These are phyloP conservation scores for Drosophila multiciliata DNA, from an alignment of 2,888 invertebrate species.

Conservation along the genomic window DNA sequence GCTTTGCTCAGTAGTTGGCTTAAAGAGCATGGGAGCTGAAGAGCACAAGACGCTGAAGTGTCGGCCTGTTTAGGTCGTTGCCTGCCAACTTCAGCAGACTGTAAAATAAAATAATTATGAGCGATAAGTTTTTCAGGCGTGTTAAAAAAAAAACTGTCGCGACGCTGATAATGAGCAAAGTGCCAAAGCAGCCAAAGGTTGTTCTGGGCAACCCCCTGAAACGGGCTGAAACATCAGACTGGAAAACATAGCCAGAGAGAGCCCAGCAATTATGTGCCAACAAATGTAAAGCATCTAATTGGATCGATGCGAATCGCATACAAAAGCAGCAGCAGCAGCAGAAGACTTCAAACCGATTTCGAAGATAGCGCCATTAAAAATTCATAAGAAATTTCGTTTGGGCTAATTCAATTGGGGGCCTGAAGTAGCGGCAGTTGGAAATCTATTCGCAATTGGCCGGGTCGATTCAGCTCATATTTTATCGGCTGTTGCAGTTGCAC, in stretches of 20 bases:
- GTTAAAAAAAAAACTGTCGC: slow-evolving; percentile 54
- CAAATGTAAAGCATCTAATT: slow-evolving; percentile 65
- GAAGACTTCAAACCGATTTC: slow-evolving; percentile 14
- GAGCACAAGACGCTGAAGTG: slow-evolving; percentile 27
- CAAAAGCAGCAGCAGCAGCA: slow-evolving; percentile 39
- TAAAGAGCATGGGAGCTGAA: slow-evolving; percentile 15
- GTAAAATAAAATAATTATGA: slow-evolving; percentile 79
- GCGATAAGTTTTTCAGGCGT: slow-evolving; percentile 67
- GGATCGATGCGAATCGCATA: slow-evolving; percentile 70
- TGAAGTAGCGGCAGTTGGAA: slow-evolving; percentile 34
- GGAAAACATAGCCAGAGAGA: slow-evolving; percentile 1
- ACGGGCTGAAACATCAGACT: neutral
- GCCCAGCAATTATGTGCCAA: slow-evolving; percentile 55
- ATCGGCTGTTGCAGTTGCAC: slow-evolving; percentile 73
- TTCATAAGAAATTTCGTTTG: slow-evolving; percentile 54
- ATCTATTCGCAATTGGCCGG: slow-evolving; percentile 50
- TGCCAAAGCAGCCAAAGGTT: slow-evolving; percentile 37
- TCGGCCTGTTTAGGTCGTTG: slow-evolving; percentile 63
- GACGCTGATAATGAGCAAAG: slow-evolving; percentile 62
- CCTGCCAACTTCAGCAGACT: slow-evolving; percentile 76
- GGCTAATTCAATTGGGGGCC: slow-evolving; percentile 71
- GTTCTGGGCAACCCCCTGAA: slow-evolving; percentile 52
- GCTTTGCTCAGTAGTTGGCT: slow-evolving; percentile 12
- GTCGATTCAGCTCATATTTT: slow-evolving; percentile 66
- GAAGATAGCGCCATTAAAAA: slow-evolving; percentile 62